Base-by-base conservation (phyloP, 2,888 invertebrate species). In the Tenthredo livida region DNA sequence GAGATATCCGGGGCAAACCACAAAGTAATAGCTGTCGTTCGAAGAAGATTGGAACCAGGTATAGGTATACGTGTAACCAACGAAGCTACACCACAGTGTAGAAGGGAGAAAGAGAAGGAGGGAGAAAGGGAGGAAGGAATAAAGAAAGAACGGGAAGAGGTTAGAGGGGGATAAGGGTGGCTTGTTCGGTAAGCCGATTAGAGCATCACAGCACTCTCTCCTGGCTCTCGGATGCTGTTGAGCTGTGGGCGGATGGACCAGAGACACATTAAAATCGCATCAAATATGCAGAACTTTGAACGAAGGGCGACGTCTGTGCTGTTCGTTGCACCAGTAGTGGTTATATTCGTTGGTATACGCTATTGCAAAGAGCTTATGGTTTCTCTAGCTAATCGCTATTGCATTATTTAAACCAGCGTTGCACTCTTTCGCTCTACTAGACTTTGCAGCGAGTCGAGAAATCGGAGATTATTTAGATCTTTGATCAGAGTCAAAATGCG, bases 191-290 rank as follows among this genome's bases (percentile, higher is more conserved):
- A 93, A 93, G 93, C 93, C 92, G 93, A 93, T 93, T 93, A 93
- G 89, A 89, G 91, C 91, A 91, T 91, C 90, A 91, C 90, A 87
- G 92, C 89, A 80, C 86, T 85, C 86, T 84, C 86, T 85, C 15
- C 50, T 43, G 58, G 65, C 67, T 83, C 67, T 50, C 54, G 78
- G 82, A 47, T 83, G 85, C 86, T 82, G 84, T 65, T 80, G 67
- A 84, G 86, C 85, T 72, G 87, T 85, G 84, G 85, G 88, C 88
- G 86, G 87, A 89, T 88, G 89, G 88, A 89, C 88, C 90, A 90
- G 92, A 91, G 93, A 92, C 93, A 92, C 92, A 93, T 93, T 93
- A 93, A 93, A 93, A 93, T 93, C 93, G 91, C 91, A 91, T 93
- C 85, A 93, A 93, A 92, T 93, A 93, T 93, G 91, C 88, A 93